These are phyloP conservation scores for Neostethus bicornis DNA, from an alignment of 2,797 vertebrate species.

Conservation along the genomic window DNA sequence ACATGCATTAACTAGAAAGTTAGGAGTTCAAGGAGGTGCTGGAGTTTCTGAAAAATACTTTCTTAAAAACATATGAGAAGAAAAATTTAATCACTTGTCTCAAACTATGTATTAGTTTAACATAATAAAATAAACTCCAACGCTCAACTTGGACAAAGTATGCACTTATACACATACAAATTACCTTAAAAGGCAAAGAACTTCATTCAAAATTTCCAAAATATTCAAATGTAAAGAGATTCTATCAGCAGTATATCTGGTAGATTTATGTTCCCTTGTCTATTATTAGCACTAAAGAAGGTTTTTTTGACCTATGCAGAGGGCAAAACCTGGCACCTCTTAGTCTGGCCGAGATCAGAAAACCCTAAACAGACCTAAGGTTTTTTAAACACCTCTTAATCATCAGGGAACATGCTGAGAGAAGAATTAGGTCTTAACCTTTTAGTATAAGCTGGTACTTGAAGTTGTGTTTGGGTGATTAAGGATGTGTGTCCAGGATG, in stretches of 20 bases:
- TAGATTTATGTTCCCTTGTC: constrained; percentile 45
- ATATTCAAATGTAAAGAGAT: constrained; percentile 4
- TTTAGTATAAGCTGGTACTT: not conserved
- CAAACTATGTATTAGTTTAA: not conserved
- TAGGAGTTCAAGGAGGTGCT: not conserved
- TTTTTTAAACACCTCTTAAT: constrained; percentile 18
- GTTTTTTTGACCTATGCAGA: constrained; percentile 35
- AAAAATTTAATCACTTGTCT: constrained; percentile 1
- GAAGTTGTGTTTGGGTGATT: not conserved
- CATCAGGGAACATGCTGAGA: constrained; percentile 12
- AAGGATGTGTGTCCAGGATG: not conserved
- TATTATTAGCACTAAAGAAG: constrained; percentile 13
- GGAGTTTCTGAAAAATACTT: not conserved
- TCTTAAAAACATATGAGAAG: constrained; percentile 1
- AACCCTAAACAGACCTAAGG: not conserved
- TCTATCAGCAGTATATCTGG: constrained; percentile 16
- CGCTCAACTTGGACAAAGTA: constrained; percentile 50
- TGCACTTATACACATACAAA: constrained; percentile 15
- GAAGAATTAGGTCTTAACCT: not conserved
- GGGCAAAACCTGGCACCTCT: constrained; percentile 26
- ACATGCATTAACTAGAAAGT: constrained; percentile 6
- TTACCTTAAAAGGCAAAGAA: constrained; percentile 36
- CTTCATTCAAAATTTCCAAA: constrained; percentile 19
- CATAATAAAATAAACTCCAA: too few relatives aligned
- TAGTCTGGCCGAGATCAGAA: constrained; percentile 20